Conservation (phyloP, 2,888 invertebrate genomes). For the Yponomeuta plumbellus region DNA sequence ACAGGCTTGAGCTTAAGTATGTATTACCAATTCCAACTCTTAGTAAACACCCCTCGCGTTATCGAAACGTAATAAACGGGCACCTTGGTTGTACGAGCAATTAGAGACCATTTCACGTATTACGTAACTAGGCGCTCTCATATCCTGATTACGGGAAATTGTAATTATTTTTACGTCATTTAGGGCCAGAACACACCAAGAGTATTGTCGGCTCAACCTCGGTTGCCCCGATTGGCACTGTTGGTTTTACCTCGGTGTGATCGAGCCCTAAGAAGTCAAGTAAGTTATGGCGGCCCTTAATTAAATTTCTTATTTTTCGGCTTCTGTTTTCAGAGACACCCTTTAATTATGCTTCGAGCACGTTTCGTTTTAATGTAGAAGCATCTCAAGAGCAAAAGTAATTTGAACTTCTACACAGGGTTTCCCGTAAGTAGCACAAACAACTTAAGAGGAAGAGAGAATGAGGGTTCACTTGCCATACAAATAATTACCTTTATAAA, state of each 20-base stretch:
- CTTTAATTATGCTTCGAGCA: neutral
- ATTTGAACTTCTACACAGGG: neutral
- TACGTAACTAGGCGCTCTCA: neutral
- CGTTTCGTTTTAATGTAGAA: neutral
- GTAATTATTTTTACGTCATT: neutral
- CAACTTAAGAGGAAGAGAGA: too few species aligned
- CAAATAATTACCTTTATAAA: too few species aligned
- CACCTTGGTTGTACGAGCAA: neutral
- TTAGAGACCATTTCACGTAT: neutral
- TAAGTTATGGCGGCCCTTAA: neutral
- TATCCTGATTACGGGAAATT: neutral
- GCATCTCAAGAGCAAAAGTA: neutral
- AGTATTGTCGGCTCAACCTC: neutral
- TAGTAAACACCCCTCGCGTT: neutral
- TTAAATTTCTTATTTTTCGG: constrained; percentile 6
- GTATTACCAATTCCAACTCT: too few species aligned
- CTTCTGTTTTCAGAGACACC: constrained; percentile 1
- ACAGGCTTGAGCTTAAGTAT: too few species aligned
- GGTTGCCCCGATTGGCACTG: neutral
- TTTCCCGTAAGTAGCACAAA: too few species aligned
- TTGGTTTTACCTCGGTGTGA: neutral
- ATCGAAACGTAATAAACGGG: neutral
- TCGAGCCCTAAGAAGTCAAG: neutral
- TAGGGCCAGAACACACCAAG: neutral
- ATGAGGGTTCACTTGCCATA: too few species aligned